phyloP scores from a whole-genome alignment of 2,797 vertebrate genomes.

The Lithobates sylvaticus region DNA sequence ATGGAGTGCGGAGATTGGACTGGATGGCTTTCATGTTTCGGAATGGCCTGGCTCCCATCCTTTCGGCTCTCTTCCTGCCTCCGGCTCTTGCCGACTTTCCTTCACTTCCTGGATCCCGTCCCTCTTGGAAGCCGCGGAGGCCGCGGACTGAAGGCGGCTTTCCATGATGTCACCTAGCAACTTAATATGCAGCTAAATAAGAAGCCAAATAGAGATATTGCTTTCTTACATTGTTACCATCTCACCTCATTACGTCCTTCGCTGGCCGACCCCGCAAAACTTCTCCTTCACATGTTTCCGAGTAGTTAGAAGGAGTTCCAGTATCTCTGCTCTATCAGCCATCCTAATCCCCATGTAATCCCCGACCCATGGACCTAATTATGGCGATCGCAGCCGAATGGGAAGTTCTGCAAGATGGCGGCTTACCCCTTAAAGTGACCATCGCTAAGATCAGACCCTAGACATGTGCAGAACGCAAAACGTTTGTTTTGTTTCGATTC shows the following conservation, averaged over 20 bases:
- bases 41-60: not conserved
- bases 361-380: not conserved
- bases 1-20: no score
- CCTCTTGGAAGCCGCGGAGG: constrained; percentile 64
- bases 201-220: constrained; percentile 62
- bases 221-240: constrained; percentile 62
- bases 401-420: not conserved
- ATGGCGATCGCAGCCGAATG: not conserved
- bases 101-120: constrained; percentile 43
- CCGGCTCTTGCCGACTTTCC: not conserved
- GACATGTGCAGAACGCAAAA: no score
- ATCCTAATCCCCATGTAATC: not conserved
- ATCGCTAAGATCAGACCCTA: no score
- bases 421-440: not conserved
- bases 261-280: constrained; percentile 54
- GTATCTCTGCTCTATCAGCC: constrained; percentile 9
- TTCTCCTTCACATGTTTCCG: constrained; percentile 62
- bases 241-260: constrained; percentile 61
- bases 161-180: constrained; percentile 73
- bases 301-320: constrained; percentile 38
- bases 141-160: constrained; percentile 63
- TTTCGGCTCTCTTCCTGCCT: not conserved
- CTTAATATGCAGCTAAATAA: constrained; percentile 67
- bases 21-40: not conserved
- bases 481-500: no score